These are phyloP conservation scores for Onychostoma macrolepis DNA, from an alignment of 2,113 vertebrate species.

Conservation along the genomic window DNA sequence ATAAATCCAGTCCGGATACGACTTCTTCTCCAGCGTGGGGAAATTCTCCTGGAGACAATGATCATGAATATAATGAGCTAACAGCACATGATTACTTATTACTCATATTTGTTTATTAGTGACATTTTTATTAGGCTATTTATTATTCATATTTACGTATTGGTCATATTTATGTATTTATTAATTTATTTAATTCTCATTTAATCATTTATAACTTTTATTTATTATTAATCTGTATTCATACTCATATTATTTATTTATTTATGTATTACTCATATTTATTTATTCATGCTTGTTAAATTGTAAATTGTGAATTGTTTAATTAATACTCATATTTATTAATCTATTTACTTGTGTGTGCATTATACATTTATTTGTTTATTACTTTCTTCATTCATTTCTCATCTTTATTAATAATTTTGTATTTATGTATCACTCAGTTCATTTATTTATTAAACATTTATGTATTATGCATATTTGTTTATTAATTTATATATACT, in stretches of 20 bases:
- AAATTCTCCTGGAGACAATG: constrained; percentile 75
- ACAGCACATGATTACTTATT: neutral
- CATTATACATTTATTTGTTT: no score
- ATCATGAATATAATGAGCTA: neutral
- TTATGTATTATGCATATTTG: no score
- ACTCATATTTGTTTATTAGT: neutral
- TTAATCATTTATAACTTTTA: neutral
- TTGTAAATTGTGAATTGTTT: no score
- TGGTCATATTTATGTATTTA: neutral
- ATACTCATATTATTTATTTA: neutral
- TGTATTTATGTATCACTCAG: no score
- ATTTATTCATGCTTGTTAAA: neutral
- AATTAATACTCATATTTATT: no score
- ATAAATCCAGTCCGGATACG: constrained; percentile 82
- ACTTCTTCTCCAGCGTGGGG: constrained; percentile 70
- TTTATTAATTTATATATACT: no score
- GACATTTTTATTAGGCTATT: neutral
- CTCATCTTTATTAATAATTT: no score
- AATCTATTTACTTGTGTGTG: no score
- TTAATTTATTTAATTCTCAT: neutral
- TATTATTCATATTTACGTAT: neutral
- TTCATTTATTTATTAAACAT: no score
- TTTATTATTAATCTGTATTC: neutral
- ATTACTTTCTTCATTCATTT: no score
- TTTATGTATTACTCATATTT: neutral